phyloP scores from a whole-genome alignment of 2,888 invertebrate genomes.

The Sesia bembeciformis region DNA sequence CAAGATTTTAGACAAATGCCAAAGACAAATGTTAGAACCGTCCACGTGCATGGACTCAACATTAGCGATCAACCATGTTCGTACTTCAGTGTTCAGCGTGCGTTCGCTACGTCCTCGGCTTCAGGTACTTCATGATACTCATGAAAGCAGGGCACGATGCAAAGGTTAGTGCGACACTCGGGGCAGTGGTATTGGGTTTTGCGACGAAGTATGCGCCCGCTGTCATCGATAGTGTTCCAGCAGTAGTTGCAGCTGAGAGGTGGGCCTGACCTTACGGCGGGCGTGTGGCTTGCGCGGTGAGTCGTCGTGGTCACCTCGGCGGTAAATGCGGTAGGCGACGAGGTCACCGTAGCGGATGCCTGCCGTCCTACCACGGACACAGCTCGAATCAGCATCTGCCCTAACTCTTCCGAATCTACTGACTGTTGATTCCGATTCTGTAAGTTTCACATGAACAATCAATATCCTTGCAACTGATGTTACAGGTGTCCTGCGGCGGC shows the following conservation, averaged over 20 bases:
- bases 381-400: slow-evolving; percentile 27
- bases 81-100: background rate
- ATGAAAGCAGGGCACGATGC: slow-evolving; percentile 92
- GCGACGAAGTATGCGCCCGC: slow-evolving; percentile 85
- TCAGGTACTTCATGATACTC: slow-evolving; percentile 82
- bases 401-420: slow-evolving; percentile 24
- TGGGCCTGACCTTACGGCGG: slow-evolving; percentile 86
- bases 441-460: background rate
- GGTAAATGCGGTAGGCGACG: slow-evolving; percentile 12
- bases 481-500: no score
- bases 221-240: slow-evolving; percentile 91
- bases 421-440: slow-evolving; percentile 26
- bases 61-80: no score
- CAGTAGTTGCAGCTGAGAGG: slow-evolving; percentile 92
- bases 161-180: slow-evolving; percentile 90
- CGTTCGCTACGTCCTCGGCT: background rate
- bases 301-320: slow-evolving; percentile 12
- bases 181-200: slow-evolving; percentile 94
- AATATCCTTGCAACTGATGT: no score
- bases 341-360: slow-evolving; percentile 12
- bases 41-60: no score
- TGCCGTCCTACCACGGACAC: slow-evolving; percentile 19
- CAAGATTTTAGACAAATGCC: no score
- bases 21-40: no score
- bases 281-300: slow-evolving; percentile 85